These are phyloP conservation scores for Melolontha melolontha DNA, from an alignment of 2,888 invertebrate genomes.

Conservation along the genomic window DNA sequence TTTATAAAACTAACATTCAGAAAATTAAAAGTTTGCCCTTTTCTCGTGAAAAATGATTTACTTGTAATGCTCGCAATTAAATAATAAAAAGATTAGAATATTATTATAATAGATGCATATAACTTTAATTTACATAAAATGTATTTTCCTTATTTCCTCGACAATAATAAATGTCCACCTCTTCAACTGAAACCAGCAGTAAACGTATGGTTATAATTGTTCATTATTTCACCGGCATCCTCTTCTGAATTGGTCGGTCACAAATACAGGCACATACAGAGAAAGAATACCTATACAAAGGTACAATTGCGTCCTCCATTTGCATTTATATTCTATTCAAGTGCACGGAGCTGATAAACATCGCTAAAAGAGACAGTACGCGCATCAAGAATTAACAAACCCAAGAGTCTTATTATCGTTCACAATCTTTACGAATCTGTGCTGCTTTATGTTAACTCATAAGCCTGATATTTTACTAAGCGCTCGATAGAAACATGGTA, in stretches of 20 bases:
- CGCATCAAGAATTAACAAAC: slow-evolving; percentile 63
- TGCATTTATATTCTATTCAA: slow-evolving; percentile 66
- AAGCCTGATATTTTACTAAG: slow-evolving; percentile 1
- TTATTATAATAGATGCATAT: neutral
- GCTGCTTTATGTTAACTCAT: slow-evolving; percentile 1
- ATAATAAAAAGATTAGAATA: neutral
- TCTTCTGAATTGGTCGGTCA: slow-evolving; percentile 56
- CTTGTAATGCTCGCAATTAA: neutral
- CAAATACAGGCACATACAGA: slow-evolving; percentile 62
- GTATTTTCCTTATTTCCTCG: slow-evolving; percentile 26
- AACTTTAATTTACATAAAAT: slow-evolving; percentile 29
- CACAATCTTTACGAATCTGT: slow-evolving; percentile 18
- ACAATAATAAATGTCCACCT: slow-evolving; percentile 37
- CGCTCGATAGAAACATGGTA: slow-evolving; percentile 46
- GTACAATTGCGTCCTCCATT: slow-evolving; percentile 65
- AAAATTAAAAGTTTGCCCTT: no score
- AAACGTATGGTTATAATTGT: slow-evolving; percentile 62
- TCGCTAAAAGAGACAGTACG: slow-evolving; percentile 62
- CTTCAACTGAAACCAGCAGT: slow-evolving; percentile 27
- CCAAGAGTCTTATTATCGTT: slow-evolving; percentile 28
- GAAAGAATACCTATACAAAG: slow-evolving; percentile 64
- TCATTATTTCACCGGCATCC: slow-evolving; percentile 65
- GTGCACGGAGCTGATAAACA: slow-evolving; percentile 63
- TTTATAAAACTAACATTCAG: no score
- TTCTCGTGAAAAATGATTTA: no score